Evolutionary conservation across 2,888 invertebrate species (phyloP), one percentile per base, ranked within the genome.

Genomic region (Callimorpha dominula): DNA sequence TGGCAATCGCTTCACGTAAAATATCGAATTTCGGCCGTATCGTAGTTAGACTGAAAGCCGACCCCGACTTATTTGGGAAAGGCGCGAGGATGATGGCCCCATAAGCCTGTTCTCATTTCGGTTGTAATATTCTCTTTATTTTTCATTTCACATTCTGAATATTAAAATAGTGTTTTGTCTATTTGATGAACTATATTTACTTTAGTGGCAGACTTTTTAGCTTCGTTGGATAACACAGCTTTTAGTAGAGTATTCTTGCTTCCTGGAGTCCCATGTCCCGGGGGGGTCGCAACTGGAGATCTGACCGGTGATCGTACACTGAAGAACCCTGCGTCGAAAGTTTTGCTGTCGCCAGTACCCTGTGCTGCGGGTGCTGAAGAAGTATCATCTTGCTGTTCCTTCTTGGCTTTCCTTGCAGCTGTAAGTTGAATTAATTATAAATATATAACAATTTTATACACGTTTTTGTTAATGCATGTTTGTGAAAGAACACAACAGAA

Each of bases 251-350:
- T 89, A 42, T 72, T 72, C 31, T 70, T 84, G 65, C 57, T 70
- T 31, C 72, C 69, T 5, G 85, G 84, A 4, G 86, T 80, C 72
- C 71, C 72, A 4, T 81, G 54, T 2, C 31, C 6, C 2, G 67
- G 57, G 12, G 72, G 43, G 14, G 5, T 43, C 9, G 68, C 60
- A 1, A 79, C 78, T 5, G 87, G 86, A 12, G 86, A 81, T 17
- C 90, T 91, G n/a, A 93, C 89, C 5, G 96, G 96, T 0, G 96
- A 95, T 60, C 80, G 82, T 62, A 96, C 92, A 73, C 85, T 80
- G 89, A 96, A 96, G 90, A 96, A 96, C 0, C 95, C 96, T 0
- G 92, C 96, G 17, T 96, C 93, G 78, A 96, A 96, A 0, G 92
- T 93, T 81, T 93, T 93, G 60, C 82, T 86, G n/a, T 80, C 80